These are phyloP conservation scores for Pseudocheirus occidentalis DNA, from an alignment of 2,797 vertebrate species.

Conservation along the genomic window DNA sequence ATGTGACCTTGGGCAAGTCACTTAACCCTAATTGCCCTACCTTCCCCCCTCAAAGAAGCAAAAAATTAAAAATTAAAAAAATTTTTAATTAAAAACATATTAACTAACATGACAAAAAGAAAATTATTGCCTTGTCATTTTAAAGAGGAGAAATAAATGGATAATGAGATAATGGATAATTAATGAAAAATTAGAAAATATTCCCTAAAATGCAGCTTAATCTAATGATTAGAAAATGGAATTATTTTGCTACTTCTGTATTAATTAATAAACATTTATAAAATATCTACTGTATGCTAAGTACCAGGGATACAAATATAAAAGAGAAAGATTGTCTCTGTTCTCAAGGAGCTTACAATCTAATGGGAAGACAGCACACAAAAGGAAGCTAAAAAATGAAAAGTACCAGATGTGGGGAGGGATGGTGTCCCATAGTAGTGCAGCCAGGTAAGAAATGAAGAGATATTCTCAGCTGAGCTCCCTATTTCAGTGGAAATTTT, in stretches of 20 bases:
- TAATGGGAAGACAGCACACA: background rate
- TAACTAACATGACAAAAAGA: conserved; percentile 10
- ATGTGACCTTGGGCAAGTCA: too few species aligned
- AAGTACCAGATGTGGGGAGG: background rate
- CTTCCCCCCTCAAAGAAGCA: too few species aligned
- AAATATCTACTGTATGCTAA: background rate
- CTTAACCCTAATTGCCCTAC: too few species aligned
- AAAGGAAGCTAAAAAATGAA: background rate
- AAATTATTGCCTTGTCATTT: background rate
- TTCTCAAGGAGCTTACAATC: background rate
- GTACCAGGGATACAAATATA: background rate
- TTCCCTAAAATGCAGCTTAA: conserved; percentile 46
- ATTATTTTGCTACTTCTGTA: conserved; percentile 46
- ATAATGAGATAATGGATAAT: background rate
- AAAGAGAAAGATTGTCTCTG: background rate
- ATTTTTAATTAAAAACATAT: background rate
- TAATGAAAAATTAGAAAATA: conserved; percentile 30
- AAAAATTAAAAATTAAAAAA: too few species aligned
- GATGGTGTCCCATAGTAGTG: background rate
- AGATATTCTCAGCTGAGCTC: background rate
- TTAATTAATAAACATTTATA: conserved; percentile 42
- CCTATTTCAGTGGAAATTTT: background rate
- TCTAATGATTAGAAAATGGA: conserved; percentile 27
- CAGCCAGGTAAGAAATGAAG: background rate
- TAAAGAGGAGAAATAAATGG: background rate